These are phyloP conservation scores for Otis tarda DNA, from an alignment of 2,113 vertebrate genomes.

Conservation along the genomic window DNA sequence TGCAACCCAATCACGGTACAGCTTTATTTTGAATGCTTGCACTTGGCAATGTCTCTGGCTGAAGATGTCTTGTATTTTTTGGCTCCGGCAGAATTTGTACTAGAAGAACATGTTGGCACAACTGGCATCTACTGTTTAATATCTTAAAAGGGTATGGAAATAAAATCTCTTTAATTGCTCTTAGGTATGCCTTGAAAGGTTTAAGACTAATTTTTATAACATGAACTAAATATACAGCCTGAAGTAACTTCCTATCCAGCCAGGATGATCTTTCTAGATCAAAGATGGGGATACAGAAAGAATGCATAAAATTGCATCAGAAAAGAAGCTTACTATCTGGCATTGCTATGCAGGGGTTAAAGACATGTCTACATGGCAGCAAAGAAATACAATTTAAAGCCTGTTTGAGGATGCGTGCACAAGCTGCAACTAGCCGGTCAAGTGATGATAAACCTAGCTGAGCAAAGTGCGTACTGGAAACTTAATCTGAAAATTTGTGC, in stretches of 20 bases:
- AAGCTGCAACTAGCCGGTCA: background rate
- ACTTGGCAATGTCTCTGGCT: background rate
- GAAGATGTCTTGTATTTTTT: constrained; percentile 47
- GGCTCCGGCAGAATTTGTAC: constrained; percentile 7
- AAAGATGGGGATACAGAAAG: constrained; percentile 14
- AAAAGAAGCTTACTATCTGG: background rate
- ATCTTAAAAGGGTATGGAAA: background rate
- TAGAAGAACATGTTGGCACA: constrained; percentile 37
- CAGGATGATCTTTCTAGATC: constrained; percentile 4
- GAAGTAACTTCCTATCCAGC: background rate
- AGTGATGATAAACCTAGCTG: background rate
- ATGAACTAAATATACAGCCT: background rate
- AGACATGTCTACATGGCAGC: background rate
- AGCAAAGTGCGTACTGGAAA: background rate
- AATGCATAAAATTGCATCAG: background rate
- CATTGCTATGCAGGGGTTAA: background rate
- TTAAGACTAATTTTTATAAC: background rate
- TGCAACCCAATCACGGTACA: background rate
- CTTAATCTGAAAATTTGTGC: background rate
- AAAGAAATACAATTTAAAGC: background rate
- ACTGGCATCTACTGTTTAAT: constrained; percentile 20
- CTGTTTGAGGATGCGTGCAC: background rate
- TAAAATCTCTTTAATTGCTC: background rate
- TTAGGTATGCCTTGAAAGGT: background rate
- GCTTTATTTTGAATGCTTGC: constrained; percentile 25